Evolutionary conservation across 2,797 vertebrate species (phyloP).

Genomic region (Enteromius mattozi): DNA sequence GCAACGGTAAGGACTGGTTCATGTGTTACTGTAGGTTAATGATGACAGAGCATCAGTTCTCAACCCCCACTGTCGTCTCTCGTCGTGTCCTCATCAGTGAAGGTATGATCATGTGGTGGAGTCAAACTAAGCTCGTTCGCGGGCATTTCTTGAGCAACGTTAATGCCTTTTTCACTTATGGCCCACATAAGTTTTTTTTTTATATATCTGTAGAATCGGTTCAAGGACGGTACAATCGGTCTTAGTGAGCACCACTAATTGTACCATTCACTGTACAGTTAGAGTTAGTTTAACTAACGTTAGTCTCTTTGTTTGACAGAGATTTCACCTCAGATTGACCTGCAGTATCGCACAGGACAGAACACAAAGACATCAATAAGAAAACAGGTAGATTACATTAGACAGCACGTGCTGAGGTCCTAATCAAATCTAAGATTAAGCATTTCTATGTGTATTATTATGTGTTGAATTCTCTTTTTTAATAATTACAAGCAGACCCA

Average conservation of each 20-base stretch:
- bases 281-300: background rate
- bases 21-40: constrained; percentile 20
- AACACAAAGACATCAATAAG: background rate
- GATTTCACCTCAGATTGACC: constrained; percentile 18
- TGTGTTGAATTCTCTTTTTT: background rate
- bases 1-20: background rate
- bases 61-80: background rate
- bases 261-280: background rate
- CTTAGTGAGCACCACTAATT: background rate
- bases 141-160: background rate
- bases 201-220: background rate
- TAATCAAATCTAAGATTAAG: background rate
- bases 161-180: background rate
- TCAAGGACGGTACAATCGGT: background rate
- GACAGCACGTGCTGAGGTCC: background rate
- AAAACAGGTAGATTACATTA: constrained; percentile 9
- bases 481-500: background rate
- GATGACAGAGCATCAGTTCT: constrained; percentile 1
- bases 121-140: background rate
- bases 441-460: background rate
- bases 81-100: background rate
- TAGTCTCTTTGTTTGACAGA: constrained; percentile 10
- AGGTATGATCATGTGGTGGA: background rate
- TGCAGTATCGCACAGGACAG: background rate
- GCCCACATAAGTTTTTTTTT: background rate